Percentiles rank a stretch among this genome's conserved stretches.
Evolutionary conservation across 1,140 invertebrate genomes (phyloP).

Genomic region (Pantala flavescens): DNA sequence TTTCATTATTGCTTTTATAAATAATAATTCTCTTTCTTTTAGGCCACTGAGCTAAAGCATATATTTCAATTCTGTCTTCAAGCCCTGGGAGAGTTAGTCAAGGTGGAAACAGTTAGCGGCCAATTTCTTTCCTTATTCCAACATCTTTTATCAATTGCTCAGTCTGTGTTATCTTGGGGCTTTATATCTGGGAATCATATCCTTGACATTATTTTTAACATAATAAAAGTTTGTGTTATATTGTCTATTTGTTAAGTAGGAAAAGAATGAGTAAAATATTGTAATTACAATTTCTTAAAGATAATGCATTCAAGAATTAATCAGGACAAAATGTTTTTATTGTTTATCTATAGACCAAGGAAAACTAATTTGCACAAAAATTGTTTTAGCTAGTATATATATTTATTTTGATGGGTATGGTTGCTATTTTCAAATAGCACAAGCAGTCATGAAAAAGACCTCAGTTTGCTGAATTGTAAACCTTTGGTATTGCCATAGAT

Average conservation of each 20-base stretch:
- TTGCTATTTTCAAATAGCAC: too few species aligned
- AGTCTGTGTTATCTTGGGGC: slow-evolving; percentile 63
- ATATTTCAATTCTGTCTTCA: slow-evolving; percentile 62
- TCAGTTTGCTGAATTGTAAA: too few species aligned
- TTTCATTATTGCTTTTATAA: too few species aligned
- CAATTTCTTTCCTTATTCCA: slow-evolving; percentile 45
- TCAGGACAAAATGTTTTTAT: too few species aligned
- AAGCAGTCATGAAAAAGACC: too few species aligned
- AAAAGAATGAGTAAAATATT: too few species aligned
- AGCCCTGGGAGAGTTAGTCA: slow-evolving; percentile 45
- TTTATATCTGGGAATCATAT: slow-evolving; percentile 55
- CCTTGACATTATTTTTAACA: slow-evolving; percentile 37
- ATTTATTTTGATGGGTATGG: too few species aligned
- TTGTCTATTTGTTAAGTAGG: slow-evolving; percentile 18
- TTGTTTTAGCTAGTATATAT: too few species aligned
- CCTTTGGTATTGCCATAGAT: neutral
- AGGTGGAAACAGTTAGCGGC: slow-evolving; percentile 40
- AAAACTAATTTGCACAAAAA: too few species aligned
- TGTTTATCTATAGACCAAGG: too few species aligned
- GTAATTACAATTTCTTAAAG: too few species aligned
- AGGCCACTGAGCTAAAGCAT: slow-evolving; percentile 57
- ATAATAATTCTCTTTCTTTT: slow-evolving; percentile 21
- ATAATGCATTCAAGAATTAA: too few species aligned
- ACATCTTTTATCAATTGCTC: slow-evolving; percentile 58
- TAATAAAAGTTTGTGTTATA: slow-evolving; percentile 12